These are phyloP conservation scores for Eupsilia transversa DNA, from an alignment of 2,888 invertebrate genomes.

Conservation along the genomic window DNA sequence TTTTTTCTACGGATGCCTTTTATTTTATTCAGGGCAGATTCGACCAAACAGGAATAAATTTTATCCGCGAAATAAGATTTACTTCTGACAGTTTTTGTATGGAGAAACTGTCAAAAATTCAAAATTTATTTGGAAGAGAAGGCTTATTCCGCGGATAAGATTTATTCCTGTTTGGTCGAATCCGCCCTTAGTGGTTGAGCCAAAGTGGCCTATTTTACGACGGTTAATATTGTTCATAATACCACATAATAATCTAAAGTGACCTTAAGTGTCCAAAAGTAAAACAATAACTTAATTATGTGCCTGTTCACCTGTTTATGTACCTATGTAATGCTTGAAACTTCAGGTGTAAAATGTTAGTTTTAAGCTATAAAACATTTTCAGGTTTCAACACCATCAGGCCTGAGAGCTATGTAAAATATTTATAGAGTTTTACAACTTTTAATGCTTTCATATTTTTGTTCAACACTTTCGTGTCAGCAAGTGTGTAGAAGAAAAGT, in stretches of 20 bases:
- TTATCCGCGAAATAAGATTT: too few relatives aligned
- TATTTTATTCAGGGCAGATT: not conserved
- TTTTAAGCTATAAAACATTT: conserved; percentile 47
- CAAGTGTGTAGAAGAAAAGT: conserved; percentile 6
- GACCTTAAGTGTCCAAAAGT: not conserved
- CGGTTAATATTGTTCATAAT: not conserved
- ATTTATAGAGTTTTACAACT: conserved; percentile 52
- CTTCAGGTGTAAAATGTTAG: conserved; percentile 41
- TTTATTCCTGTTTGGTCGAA: too few relatives aligned
- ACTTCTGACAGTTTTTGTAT: too few relatives aligned
- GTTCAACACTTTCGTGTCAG: conserved; percentile 33
- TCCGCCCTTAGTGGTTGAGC: too few relatives aligned
- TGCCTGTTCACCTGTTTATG: not conserved
- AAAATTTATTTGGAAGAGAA: too few relatives aligned
- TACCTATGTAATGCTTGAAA: conserved; percentile 3
- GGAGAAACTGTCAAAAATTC: too few relatives aligned
- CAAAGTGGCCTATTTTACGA: not conserved
- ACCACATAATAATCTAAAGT: too few relatives aligned
- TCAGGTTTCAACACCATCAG: conserved; percentile 29
- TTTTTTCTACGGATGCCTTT: not conserved
- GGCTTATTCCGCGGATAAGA: too few relatives aligned
- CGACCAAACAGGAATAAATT: too few relatives aligned
- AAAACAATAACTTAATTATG: conserved; percentile 2
- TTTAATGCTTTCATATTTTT: conserved; percentile 54
- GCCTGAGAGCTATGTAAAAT: conserved; percentile 49